A percentile compares a stretch with the other conserved stretches of the same genome.
Conservation (phyloP, 2,797 vertebrate genomes). For the Acridotheres tristis region DNA sequence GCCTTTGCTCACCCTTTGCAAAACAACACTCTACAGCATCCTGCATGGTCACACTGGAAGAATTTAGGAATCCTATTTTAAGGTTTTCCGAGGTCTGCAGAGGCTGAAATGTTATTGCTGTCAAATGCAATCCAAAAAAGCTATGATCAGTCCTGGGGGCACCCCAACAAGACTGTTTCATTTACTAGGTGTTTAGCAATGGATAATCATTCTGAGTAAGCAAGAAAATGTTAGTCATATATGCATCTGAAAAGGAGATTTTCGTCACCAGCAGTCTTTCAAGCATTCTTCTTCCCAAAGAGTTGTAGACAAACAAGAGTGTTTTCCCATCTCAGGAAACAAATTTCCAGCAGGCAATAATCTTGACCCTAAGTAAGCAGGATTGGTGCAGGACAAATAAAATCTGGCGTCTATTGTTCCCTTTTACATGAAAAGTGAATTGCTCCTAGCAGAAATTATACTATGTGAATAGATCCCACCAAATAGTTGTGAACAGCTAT, state of each 20-base stretch:
- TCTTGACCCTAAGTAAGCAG: background rate
- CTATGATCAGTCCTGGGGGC: too few species aligned
- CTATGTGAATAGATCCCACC: background rate
- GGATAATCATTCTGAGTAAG: background rate
- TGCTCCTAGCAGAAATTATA: background rate
- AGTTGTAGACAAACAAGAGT: background rate
- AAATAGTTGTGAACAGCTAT: background rate
- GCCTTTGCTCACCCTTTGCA: background rate
- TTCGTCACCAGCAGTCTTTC: background rate
- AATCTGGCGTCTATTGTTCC: background rate
- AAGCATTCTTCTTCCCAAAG: background rate
- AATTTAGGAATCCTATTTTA: background rate
- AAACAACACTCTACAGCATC: background rate
- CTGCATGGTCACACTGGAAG: accelerated
- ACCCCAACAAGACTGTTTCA: background rate
- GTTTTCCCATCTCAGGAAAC: background rate
- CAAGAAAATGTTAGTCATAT: background rate
- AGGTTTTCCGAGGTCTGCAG: background rate
- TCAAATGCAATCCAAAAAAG: background rate
- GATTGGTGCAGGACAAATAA: background rate
- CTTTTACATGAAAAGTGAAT: background rate
- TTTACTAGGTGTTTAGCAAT: background rate
- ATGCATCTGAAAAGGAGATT: background rate
- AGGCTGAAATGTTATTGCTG: background rate
- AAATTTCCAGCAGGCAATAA: background rate